A percentile compares a stretch with the other conserved stretches of the same genome.
Conservation (phyloP, 2,113 vertebrate genomes). For the Chinchilla lanigera region DNA sequence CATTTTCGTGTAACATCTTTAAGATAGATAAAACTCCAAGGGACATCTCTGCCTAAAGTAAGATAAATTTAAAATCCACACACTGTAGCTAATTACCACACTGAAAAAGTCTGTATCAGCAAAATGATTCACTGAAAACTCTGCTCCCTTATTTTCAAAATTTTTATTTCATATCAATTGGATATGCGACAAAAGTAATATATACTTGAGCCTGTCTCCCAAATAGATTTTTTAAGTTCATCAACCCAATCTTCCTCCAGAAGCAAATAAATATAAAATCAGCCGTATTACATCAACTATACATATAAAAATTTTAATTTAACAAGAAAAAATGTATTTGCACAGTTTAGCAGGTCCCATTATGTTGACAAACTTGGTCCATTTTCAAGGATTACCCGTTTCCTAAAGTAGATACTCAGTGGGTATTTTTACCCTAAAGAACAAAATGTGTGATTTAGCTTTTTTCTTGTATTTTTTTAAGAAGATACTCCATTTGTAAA, state of each 20-base stretch:
- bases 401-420: not conserved
- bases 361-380: not conserved
- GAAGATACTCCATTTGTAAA: constrained; percentile 96
- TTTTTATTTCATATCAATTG: constrained; percentile 56
- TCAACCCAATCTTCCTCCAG: not conserved
- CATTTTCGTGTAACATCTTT: not conserved
- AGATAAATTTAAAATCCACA: not conserved
- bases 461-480: constrained; percentile 94
- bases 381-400: not conserved
- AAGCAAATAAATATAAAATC: constrained; percentile 48
- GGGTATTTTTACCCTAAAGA: not conserved
- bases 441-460: constrained; percentile 55
- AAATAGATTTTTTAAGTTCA: constrained; percentile 17
- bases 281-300: not conserved
- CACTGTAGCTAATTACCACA: not conserved
- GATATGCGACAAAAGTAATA: not conserved
- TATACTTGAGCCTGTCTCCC: not conserved
- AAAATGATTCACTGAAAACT: constrained; percentile 3
- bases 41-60: not conserved
- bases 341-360: not conserved
- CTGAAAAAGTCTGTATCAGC: not conserved
- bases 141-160: constrained; percentile 23
- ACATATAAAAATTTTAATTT: constrained; percentile 2
- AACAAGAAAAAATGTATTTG: constrained; percentile 57
- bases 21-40: not conserved